phyloP scores from a whole-genome alignment of 1,140 invertebrate species.

The Augochlora pura region DNA sequence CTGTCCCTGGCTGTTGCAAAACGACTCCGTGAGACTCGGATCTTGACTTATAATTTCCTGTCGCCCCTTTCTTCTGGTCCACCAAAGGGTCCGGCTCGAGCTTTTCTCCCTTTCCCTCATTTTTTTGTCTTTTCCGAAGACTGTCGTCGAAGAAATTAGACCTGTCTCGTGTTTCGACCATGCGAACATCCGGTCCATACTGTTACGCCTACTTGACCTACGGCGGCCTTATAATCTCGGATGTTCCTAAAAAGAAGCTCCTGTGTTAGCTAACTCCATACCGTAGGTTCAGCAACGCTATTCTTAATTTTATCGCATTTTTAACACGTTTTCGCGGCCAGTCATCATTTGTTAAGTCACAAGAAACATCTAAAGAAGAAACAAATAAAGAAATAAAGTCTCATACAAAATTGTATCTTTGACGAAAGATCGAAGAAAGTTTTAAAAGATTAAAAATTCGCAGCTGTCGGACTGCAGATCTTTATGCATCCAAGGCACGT shows the following conservation, averaged over 20 bases:
- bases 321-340: no score
- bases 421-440: no score
- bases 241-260: background rate
- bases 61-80: constrained; percentile 16
- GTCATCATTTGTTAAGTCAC: no score
- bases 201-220: constrained; percentile 46
- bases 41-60: constrained; percentile 53
- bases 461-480: no score
- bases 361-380: no score
- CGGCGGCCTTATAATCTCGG: constrained; percentile 7
- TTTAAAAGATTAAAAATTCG: no score
- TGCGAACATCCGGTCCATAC: constrained; percentile 59
- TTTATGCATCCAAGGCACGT: no score
- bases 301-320: no score
- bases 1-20: constrained; percentile 36
- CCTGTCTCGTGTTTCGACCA: constrained; percentile 63
- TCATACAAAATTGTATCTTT: no score
- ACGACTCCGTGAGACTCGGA: constrained; percentile 26
- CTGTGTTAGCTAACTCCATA: background rate
- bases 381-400: no score
- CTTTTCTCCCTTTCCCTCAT: constrained; percentile 37
- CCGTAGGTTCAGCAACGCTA: background rate
- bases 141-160: constrained; percentile 67
- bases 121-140: constrained; percentile 52
- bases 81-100: constrained; percentile 28